Percentiles rank a stretch among this genome's conserved stretches.
These are phyloP conservation scores for Stenotaenia linearis DNA, from an alignment of 2,888 invertebrate species.

Conservation along the genomic window DNA sequence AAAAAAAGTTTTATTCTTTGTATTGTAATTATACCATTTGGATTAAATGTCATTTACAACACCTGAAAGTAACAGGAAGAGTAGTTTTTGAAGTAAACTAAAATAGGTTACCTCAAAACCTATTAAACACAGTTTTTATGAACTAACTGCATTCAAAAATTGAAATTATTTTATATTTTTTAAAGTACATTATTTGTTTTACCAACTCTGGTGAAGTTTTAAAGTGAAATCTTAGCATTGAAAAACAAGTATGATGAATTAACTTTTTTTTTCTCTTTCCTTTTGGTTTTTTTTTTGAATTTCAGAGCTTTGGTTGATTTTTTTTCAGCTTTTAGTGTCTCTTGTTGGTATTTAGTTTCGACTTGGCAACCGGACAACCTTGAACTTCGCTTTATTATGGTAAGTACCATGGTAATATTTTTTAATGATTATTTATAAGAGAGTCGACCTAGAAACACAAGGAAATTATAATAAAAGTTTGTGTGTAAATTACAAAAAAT, in stretches of 20 bases:
- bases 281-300: not conserved
- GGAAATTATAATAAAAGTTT: not conserved
- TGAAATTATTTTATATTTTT: too few relatives aligned
- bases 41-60: conserved; percentile 8
- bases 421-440: conserved; percentile 1
- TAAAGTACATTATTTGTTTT: too few relatives aligned
- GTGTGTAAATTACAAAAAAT: not conserved
- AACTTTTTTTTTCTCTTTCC: not conserved
- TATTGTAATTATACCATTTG: not conserved
- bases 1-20: not conserved
- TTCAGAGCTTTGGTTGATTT: not conserved
- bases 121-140: too few relatives aligned
- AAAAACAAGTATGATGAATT: not conserved
- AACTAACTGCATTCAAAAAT: too few relatives aligned
- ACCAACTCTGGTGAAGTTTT: too few relatives aligned
- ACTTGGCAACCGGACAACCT: not conserved
- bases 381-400: conserved; percentile 7
- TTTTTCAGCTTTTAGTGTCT: not conserved
- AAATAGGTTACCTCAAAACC: conserved; percentile 11
- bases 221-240: too few relatives aligned
- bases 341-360: not conserved
- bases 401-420: not conserved
- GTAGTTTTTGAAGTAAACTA: not conserved
- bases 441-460: not conserved
- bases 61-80: conserved; percentile 7